Base-by-base conservation (phyloP, 2,888 invertebrate genomes). In the Euzetes globulus region DNA sequence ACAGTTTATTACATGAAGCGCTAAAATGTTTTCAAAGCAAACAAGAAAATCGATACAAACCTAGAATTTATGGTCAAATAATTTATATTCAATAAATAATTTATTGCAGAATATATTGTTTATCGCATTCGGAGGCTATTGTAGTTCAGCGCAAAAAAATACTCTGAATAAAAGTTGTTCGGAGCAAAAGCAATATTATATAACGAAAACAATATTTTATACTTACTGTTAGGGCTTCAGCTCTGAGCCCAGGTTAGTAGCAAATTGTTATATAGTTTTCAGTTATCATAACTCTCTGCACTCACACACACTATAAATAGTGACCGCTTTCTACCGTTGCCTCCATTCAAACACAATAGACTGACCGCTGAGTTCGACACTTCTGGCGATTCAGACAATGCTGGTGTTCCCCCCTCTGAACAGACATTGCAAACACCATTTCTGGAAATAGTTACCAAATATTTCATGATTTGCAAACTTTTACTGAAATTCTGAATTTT, bases 21-120 rank as follows among this genome's bases (percentile, higher is more conserved):
- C 52, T 22, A 19, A 22, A 52, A 52, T n/a, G 7, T 11, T 25
- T 52, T 7, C 25, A 1, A 52, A 52, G n/a, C 4, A n/a, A 52
- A 52, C 52, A 19, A 52, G n/a, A 60, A 13, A 41, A 65, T 65
- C 65, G 41, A 65, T 65, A 37, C 13, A 33, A 65, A 27, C 58
- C 41, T 19, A 37, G 9, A 65, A 37, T 65, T 65, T 65, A 65
- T 65, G 65, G 65, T 15, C 37, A 65, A 65, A 65, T 17, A 27
- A 41, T 65, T 63, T 58, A 58, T 58, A 58, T 58, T 63, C 63
- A 65, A 65, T 65, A 65, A 65, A 65, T 65, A 65, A 65, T 41
- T 65, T 37, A 65, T 65, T 41, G 37, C 65, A 41, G 37, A 65
- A 65, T 19, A 50, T 50, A 50, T 50, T 50, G 19, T 50, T 50